Base-by-base conservation (phyloP, 2,113 vertebrate genomes). In the Spea bombifrons region DNA sequence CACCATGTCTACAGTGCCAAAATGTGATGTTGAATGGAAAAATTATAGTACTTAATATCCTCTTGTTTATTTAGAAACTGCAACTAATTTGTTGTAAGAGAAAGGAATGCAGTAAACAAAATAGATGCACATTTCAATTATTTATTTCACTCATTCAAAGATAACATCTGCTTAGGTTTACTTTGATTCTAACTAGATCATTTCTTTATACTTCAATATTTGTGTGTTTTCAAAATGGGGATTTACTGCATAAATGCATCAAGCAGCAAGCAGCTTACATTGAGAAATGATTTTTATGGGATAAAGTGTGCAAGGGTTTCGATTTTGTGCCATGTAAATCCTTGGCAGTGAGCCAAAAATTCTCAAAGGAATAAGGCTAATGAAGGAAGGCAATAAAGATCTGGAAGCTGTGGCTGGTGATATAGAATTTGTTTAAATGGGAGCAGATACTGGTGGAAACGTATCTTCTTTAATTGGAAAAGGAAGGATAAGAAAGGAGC, bases 321-420 rank as follows among this genome's bases (percentile, higher is more conserved):
- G 88, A 92, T 92, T 90, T 91, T 90, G 89, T 92, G 91, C 90
- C 91, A 92, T 92, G 91, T 92, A 91, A 92, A 85, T 90, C 89
- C 81, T 88, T 94, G 92, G 91, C 91, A 92, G 90, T 65, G 87
- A 86, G 90, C 91, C 93, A 93, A 86, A 84, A 86, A 91, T 86
- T 87, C 92, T 91, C 92, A 83, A 89, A 88, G 90, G 90, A 91
- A 91, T 90, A 91, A 86, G 90, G 86, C 92, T 92, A 94, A 93
- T 93, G 92, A 95, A 93, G 93, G 92, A 87, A 92, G 92, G 94
- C 94, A 91, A 92, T 88, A 90, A 93, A 91, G 87, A 90, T 88
- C 89, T 85, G 83, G 88, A 86, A 89, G 88, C 82, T 87, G 84
- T 50, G 89, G 84, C 88, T 91, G 86, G 89, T 92, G 91, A 91